Evolutionary conservation across 2,888 invertebrate species (phyloP).

Genomic region (Doris montereyensis): DNA sequence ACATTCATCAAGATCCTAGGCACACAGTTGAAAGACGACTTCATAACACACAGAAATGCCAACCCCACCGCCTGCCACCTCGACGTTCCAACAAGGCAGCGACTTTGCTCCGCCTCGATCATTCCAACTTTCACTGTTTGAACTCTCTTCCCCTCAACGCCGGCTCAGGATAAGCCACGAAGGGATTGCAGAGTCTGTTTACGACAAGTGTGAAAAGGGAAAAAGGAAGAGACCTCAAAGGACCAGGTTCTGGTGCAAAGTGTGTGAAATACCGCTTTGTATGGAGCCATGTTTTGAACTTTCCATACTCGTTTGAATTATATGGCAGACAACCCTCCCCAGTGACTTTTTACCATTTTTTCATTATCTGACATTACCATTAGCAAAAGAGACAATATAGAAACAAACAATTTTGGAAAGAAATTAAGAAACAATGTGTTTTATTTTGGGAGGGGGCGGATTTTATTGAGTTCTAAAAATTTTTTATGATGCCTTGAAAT

Average conservation of each 20-base stretch:
- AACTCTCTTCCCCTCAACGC: not conserved
- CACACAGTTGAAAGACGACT: not conserved
- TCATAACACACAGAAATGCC: not conserved
- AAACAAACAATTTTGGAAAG: too few species aligned
- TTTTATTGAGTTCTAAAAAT: too few species aligned
- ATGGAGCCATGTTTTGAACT: not conserved
- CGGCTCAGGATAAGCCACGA: not conserved
- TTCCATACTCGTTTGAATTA: too few species aligned
- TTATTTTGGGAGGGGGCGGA: too few species aligned
- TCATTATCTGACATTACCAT: too few species aligned
- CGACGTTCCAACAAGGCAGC: not conserved
- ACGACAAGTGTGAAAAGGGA: not conserved
- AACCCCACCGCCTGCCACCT: not conserved
- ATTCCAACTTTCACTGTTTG: not conserved
- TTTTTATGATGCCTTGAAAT: too few species aligned
- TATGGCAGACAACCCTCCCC: too few species aligned
- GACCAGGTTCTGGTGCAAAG: not conserved
- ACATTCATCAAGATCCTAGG: not conserved
- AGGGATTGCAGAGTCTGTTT: not conserved
- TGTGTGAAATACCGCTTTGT: not conserved
- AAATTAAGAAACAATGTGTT: too few species aligned
- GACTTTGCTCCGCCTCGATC: not conserved
- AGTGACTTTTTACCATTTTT: too few species aligned
- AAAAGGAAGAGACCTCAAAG: not conserved
- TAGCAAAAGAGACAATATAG: too few species aligned